Percentiles rank a stretch among this genome's conserved stretches.
Conservation (phyloP, 2,797 vertebrate species). For the Varecia variegata region DNA sequence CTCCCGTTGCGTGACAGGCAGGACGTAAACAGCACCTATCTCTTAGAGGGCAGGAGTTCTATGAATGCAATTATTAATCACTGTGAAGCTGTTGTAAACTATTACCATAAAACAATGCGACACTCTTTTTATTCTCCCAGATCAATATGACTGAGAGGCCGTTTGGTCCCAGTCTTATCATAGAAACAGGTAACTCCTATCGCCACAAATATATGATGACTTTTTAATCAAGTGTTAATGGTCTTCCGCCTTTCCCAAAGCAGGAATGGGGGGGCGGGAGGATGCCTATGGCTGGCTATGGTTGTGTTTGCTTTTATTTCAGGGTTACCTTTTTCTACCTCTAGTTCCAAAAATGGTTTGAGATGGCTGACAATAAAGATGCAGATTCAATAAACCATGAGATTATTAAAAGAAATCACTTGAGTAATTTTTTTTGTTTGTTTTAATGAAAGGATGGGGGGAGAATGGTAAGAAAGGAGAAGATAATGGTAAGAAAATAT, state of each 20-base stretch:
- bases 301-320: not conserved
- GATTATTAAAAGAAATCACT: not conserved
- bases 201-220: not conserved
- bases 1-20: not conserved
- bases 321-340: not conserved
- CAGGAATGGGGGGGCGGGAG: accelerated
- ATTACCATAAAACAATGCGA: not conserved
- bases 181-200: not conserved
- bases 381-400: not conserved
- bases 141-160: conserved; percentile 15
- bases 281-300: not conserved
- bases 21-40: not conserved
- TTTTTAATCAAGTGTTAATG: conserved; percentile 39
- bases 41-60: conserved; percentile 38
- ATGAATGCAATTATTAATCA: conserved; percentile 50
- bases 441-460: not conserved
- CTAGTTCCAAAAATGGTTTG: not conserved
- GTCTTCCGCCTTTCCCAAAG: not conserved
- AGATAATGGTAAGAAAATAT: not conserved
- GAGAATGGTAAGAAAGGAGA: not conserved
- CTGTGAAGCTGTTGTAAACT: not conserved
- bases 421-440: not conserved
- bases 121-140: not conserved
- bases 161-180: not conserved
- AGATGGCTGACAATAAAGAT: not conserved